Base-by-base conservation (phyloP, 2,888 invertebrate species). In the Halictus ligatus region DNA sequence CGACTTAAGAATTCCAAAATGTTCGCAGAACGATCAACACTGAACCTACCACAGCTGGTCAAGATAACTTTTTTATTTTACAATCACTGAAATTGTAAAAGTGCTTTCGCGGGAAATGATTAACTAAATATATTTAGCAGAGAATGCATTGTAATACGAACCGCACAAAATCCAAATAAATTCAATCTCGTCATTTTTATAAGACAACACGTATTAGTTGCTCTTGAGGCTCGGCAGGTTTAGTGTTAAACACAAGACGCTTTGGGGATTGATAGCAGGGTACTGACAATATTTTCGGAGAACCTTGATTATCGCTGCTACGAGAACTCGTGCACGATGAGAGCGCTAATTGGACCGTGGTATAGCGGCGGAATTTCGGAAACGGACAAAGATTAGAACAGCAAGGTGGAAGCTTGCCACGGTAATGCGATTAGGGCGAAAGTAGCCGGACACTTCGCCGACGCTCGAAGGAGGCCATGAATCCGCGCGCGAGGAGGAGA, bases 351-450 rank as follows among this genome's bases (percentile, higher is more conserved):
- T 40, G 69, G 35, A 40, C 35, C 69, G 40, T 40, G 69, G 10
- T 10, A 5, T 1, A 15, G 8, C 48, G 25, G 21, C 13, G 25
- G 77, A 72, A 77, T 50, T 60, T 50, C 15, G 54, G 46, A 25
- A 58, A 60, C 43, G 69, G 35, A 50, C 58, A 7, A 46, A 54
- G 74, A 73, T 78, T 29, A 50, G 35, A 21, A 48, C 43, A 50
- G 60, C 71, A 73, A 50, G 40, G 50, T 73, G 40, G 21, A 67
- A 76, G 46, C 48, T 80, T 50, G 25, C 71, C 12, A 43, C 67
- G 35, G 64, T 81, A 83, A 88, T 83, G 74, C 80, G 90, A 89
- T 91, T 90, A 89, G 85, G 75, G 67, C 73, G 46, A 78, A 80
- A 85, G 78, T 89, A 83, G 77, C 54, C 40, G 73, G 46, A 73